Evolutionary conservation across 2,797 vertebrate species (phyloP).

Genomic region (Hafferia zeledoni): DNA sequence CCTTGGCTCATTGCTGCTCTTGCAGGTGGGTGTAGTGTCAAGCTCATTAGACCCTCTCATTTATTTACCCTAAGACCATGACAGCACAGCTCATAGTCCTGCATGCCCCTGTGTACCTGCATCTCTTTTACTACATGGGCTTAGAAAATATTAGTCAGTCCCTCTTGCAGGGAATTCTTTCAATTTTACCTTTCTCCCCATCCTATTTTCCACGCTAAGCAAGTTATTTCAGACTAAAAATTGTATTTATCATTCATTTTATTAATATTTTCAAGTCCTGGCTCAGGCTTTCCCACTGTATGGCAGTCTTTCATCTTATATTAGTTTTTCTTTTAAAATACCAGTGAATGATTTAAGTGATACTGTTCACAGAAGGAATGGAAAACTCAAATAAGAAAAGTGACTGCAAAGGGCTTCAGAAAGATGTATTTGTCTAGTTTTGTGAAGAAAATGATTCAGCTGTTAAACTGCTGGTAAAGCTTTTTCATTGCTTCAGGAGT

Average conservation of each 20-base stretch:
- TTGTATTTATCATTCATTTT: not conserved
- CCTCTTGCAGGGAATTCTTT: not conserved
- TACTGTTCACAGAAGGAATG: not conserved
- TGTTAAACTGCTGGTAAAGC: not conserved
- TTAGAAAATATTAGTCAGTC: not conserved
- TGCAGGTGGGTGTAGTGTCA: not conserved
- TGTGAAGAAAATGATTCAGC: not conserved
- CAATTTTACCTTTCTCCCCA: not conserved
- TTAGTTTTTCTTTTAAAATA: not conserved
- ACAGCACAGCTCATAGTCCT: not conserved
- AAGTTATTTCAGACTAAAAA: not conserved
- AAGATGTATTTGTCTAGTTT: not conserved
- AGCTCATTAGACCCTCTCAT: not conserved
- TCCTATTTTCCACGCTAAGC: not conserved
- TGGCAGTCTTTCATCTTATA: not conserved
- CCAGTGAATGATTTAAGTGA: not conserved
- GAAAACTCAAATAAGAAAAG: not conserved
- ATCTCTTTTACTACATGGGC: not conserved
- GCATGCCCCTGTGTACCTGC: not conserved
- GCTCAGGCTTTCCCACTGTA: not conserved
- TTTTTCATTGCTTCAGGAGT: not conserved
- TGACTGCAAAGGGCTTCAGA: not conserved
- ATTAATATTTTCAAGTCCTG: not conserved
- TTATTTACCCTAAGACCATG: not conserved
- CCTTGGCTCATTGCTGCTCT: not conserved